phyloP scores from a whole-genome alignment of 2,888 invertebrate species.

The Bombylius discolor region DNA sequence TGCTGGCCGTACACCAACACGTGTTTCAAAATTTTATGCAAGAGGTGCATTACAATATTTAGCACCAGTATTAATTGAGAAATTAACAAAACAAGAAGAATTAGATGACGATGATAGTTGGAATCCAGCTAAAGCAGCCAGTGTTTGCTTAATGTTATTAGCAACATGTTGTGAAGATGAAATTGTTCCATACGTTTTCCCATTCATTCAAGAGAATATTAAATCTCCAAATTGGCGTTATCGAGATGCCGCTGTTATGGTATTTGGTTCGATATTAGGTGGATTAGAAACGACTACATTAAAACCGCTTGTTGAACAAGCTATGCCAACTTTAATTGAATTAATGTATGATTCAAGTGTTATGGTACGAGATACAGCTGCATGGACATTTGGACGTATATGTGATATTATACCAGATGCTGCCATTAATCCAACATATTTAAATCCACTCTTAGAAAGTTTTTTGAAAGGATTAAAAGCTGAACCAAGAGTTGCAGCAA shows the following conservation, averaged over 20 bases:
- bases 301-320: conserved; percentile 89
- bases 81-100: conserved; percentile 93
- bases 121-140: conserved; percentile 99
- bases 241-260: conserved; percentile 96
- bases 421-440: conserved; percentile 73
- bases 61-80: conserved; percentile 86
- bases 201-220: conserved; percentile 92
- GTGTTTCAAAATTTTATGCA: conserved; percentile 94
- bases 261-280: conserved; percentile 88
- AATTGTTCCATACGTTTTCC: conserved; percentile 88
- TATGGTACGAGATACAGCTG: conserved; percentile 90
- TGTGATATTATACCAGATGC: conserved; percentile 94
- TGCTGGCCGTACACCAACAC: conserved; percentile 80
- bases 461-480: conserved; percentile 77
- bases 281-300: conserved; percentile 79
- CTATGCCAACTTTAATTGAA: conserved; percentile 89
- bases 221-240: conserved; percentile 83
- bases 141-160: conserved; percentile 94
- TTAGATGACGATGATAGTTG: conserved; percentile 97
- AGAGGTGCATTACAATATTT: conserved; percentile 92
- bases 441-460: conserved; percentile 69
- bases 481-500: conserved; percentile 92
- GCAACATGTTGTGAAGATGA: conserved; percentile 96
- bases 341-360: conserved; percentile 90
- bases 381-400: conserved; percentile 96